Evolutionary conservation across 2,797 vertebrate genomes (phyloP).

Genomic region (Aphelocoma californica): DNA sequence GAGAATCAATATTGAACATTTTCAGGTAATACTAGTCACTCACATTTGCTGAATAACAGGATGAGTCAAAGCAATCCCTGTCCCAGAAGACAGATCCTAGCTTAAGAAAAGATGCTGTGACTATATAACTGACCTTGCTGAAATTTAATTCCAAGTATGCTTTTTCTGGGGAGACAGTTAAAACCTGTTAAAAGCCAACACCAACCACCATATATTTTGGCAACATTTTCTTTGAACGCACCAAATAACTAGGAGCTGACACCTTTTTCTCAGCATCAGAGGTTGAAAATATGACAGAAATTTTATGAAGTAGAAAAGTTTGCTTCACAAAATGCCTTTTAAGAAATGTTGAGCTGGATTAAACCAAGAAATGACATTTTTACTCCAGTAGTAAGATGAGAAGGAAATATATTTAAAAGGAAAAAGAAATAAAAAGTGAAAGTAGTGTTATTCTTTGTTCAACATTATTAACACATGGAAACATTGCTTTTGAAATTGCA

Average conservation of each 20-base stretch:
- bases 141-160: background rate
- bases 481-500: background rate
- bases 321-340: background rate
- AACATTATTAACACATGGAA: background rate
- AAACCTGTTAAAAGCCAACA: background rate
- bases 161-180: background rate
- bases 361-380: background rate
- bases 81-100: background rate
- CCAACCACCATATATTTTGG: background rate
- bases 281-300: background rate
- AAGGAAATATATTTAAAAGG: background rate
- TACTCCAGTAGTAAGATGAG: background rate
- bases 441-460: background rate
- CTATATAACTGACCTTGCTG: background rate
- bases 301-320: background rate
- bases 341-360: background rate
- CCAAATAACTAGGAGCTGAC: background rate
- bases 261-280: background rate
- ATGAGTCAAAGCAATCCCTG: background rate
- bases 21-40: background rate
- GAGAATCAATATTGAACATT: background rate
- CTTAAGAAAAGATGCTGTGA: background rate
- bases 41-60: background rate
- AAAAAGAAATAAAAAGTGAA: background rate
- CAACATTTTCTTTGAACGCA: background rate